phyloP scores from a whole-genome alignment of 2,888 invertebrate species.

The Syrphus vitripennis region DNA sequence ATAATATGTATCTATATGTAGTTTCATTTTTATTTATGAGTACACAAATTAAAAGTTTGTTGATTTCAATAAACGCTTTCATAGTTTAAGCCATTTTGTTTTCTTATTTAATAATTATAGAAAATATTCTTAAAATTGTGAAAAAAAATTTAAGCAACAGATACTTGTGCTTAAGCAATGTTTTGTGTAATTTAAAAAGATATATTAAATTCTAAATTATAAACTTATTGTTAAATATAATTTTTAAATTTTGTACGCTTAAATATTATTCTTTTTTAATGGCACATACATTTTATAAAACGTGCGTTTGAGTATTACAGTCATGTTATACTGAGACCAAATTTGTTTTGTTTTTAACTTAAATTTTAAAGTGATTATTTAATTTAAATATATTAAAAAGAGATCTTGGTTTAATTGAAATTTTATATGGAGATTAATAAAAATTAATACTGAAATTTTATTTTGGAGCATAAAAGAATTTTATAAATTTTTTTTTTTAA shows the following conservation, averaged over 20 bases:
- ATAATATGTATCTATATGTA: no score
- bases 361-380: not conserved
- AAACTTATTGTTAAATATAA: not conserved
- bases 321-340: slow-evolving; percentile 37
- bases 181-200: not conserved
- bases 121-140: not conserved
- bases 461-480: not conserved
- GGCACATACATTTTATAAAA: slow-evolving; percentile 1
- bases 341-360: not conserved
- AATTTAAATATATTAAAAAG: not conserved
- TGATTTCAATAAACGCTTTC: slow-evolving; percentile 21
- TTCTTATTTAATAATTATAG: not conserved
- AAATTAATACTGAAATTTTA: slow-evolving; percentile 8
- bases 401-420: not conserved
- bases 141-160: not conserved
- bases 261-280: not conserved
- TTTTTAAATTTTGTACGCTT: not conserved
- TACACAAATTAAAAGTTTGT: slow-evolving; percentile 20
- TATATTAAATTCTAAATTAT: not conserved
- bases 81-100: slow-evolving; percentile 37
- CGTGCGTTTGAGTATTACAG: slow-evolving; percentile 29
- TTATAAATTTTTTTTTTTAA: not conserved
- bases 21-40: not conserved
- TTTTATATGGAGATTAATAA: not conserved
- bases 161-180: not conserved